Evolutionary conservation across 2,113 vertebrate species (phyloP), one percentile per base, ranked within the genome.

Genomic region (Chaetodon auriga): DNA sequence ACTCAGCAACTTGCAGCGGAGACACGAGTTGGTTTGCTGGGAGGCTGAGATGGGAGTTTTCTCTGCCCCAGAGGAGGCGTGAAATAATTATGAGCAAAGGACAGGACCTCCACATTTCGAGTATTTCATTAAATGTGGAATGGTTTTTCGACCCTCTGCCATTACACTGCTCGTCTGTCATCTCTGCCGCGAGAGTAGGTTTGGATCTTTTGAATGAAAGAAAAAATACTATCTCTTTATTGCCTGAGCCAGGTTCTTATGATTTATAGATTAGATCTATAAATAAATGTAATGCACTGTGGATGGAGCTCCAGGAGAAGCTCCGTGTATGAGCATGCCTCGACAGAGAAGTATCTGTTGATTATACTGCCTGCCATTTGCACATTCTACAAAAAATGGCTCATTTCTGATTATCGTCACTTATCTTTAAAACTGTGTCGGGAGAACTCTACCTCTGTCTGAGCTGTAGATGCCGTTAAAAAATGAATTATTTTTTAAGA

Each of bases 61-160:
- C 73, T 81, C 70, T 79, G 77, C 84, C 88, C 84, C 85, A 80
- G 72, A 89, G 86, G 75, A 89, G 66, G 68, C 66, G 77, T 93
- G 78, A 86, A 94, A 94, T 93, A 87, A 91, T 92, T 87, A 91
- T 90, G 75, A 92, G 82, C 78, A 83, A 89, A 85, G 80, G 80
- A 90, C 72, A 80, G 69, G 80, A 60, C 83, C 70, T 87, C 71
- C 76, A 75, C 53, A 84, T 84, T 89, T 92, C 60, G 45, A 79
- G 81, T 84, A 82, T 87, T 92, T 90, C 65, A 92, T 90, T 81
- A 90, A 93, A 93, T 80, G 77, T 79, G 61, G 51, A 89, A 72
- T 16, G 3, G 21, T 49, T 88, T 80, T 80, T 82, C 41, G 14
- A 80, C 81, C 38, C 66, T 58, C 55, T 2, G 4, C 30, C 30